These are phyloP conservation scores for Symphodus melops DNA, from an alignment of 2,113 vertebrate genomes.

Conservation along the genomic window DNA sequence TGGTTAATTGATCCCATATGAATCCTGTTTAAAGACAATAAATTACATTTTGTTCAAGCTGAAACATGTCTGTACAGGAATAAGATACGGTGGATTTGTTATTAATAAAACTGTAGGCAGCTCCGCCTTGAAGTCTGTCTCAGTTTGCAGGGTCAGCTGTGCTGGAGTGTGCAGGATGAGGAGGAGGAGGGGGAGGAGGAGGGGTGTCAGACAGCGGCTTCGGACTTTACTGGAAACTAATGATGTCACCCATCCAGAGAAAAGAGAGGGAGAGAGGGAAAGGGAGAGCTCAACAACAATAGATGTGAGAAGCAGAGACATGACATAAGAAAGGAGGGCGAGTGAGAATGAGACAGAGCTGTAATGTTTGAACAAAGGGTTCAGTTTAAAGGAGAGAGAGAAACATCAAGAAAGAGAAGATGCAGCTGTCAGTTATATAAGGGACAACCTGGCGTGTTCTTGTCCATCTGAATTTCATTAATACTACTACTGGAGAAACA, in stretches of 20 bases:
- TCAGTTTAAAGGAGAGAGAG: constrained; percentile 38
- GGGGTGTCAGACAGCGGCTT: constrained; percentile 45
- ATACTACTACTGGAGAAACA: constrained; percentile 2
- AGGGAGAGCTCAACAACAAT: constrained; percentile 61
- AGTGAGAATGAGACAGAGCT: constrained; percentile 36
- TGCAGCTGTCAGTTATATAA: constrained; percentile 3
- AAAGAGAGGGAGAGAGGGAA: constrained; percentile 7
- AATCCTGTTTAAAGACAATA: background rate
- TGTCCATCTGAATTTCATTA: constrained; percentile 5
- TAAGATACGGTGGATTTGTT: background rate
- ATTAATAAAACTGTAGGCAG: constrained; percentile 12
- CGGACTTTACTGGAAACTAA: constrained; percentile 77
- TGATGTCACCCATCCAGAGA: constrained; percentile 75
- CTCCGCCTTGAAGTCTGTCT: constrained; percentile 26
- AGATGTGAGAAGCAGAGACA: constrained; percentile 64
- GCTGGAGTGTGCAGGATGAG: constrained; percentile 29
- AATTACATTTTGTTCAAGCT: background rate
- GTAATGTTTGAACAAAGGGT: constrained; percentile 65
- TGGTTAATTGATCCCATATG: constrained; percentile 23
- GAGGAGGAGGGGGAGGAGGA: constrained; percentile 52
- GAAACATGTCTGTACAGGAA: background rate
- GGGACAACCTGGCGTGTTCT: constrained; percentile 14
- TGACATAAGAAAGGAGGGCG: constrained; percentile 67
- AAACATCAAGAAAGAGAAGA: constrained; percentile 5
- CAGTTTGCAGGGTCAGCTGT: constrained; percentile 35